A percentile compares a stretch with the other conserved stretches of the same genome.
Conservation (phyloP, 92 coral and sea anemone species). For the Nematostella vectensis region DNA sequence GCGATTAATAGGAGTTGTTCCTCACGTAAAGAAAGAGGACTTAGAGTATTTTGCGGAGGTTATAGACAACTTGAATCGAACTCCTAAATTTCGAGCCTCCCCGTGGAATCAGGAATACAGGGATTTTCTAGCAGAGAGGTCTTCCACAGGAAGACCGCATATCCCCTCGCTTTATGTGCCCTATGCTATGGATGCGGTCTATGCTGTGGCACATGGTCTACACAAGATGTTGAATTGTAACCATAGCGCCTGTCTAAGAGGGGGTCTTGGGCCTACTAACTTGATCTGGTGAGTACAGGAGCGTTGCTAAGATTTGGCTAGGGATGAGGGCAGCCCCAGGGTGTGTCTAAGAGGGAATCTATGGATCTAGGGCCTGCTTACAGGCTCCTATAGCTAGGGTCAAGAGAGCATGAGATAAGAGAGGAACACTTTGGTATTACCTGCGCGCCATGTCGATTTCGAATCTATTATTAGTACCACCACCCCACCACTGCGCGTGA, state of each 20-base stretch:
- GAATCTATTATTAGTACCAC: too few relatives aligned
- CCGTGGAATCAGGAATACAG: slow-evolving; percentile 43
- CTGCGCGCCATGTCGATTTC: too few relatives aligned
- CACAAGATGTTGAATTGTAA: slow-evolving; percentile 67
- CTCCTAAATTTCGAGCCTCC: not conserved
- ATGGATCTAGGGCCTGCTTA: too few relatives aligned
- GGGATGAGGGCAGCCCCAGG: too few relatives aligned
- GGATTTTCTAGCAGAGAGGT: not conserved
- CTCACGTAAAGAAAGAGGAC: slow-evolving; percentile 20
- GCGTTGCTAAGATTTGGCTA: not conserved
- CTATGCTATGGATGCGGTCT: slow-evolving; percentile 76
- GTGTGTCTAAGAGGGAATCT: too few relatives aligned
- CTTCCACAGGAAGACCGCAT: not conserved
- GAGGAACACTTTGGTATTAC: too few relatives aligned
- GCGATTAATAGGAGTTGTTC: slow-evolving; percentile 59
- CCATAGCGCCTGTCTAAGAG: slow-evolving; percentile 18
- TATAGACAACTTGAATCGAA: slow-evolving; percentile 9
- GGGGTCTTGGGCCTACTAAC: slow-evolving; percentile 28
- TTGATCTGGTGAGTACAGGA: slow-evolving; percentile 48
- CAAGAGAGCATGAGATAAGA: too few relatives aligned
- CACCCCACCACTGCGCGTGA: too few relatives aligned
- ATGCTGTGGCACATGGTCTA: slow-evolving; percentile 67
- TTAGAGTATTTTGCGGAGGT: slow-evolving; percentile 15
- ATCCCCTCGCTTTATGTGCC: slow-evolving; percentile 49
- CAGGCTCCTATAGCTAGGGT: too few relatives aligned